These are phyloP conservation scores for Ptilodon capucinus DNA, from an alignment of 2,888 invertebrate genomes.

Conservation along the genomic window DNA sequence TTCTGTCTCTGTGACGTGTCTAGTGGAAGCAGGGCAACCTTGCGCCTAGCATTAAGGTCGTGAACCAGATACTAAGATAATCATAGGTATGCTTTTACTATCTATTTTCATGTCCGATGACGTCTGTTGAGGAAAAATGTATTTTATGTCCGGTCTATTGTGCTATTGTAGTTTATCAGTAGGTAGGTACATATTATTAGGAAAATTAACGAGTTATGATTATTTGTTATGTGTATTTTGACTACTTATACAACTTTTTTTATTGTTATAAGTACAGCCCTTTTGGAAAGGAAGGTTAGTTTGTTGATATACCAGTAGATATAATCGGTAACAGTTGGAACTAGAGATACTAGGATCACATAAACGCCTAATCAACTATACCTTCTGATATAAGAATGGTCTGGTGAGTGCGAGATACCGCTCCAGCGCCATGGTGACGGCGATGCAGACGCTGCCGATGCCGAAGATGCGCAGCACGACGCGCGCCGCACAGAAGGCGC, in stretches of 20 bases:
- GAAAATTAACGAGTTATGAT: neutral
- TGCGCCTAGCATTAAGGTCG: neutral
- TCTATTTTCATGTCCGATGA: neutral
- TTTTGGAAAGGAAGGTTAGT: too few relatives aligned
- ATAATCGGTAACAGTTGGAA: too few relatives aligned
- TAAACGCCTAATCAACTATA: conserved; percentile 51
- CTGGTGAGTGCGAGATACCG: conserved; percentile 93
- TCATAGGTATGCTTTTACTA: neutral
- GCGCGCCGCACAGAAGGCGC: conserved; percentile 84
- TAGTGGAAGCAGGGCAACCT: neutral
- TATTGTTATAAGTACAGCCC: too few relatives aligned
- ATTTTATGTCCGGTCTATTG: neutral
- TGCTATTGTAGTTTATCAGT: neutral
- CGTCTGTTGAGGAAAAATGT: neutral
- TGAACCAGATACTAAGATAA: neutral
- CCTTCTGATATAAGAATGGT: conserved; percentile 95
- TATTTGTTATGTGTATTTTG: too few relatives aligned
- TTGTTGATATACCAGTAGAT: too few relatives aligned
- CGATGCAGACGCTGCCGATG: conserved; percentile 93
- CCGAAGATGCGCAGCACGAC: conserved; percentile 92
- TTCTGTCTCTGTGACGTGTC: neutral
- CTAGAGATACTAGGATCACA: neutral
- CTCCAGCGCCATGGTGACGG: conserved; percentile 94
- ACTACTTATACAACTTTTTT: too few relatives aligned
- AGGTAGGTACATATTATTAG: neutral